Conservation (phyloP, 2,888 invertebrate species). For the Acleris sparsana region DNA sequence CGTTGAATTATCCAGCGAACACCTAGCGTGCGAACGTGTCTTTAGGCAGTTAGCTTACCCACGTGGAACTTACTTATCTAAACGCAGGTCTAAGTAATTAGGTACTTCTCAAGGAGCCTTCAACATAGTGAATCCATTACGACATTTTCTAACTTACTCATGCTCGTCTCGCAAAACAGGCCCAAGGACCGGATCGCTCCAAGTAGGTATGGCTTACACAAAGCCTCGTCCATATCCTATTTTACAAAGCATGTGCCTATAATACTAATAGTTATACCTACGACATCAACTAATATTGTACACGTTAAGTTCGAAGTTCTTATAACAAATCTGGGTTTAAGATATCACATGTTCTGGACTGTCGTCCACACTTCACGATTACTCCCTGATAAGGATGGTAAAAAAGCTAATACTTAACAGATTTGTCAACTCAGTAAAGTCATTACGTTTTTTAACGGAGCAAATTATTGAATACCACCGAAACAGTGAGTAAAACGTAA, state of each 20-base stretch:
- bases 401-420: slow-evolving; percentile 35
- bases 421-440: slow-evolving; percentile 25
- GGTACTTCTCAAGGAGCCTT: slow-evolving; percentile 22
- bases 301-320: slow-evolving; percentile 50
- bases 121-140: slow-evolving; percentile 8
- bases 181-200: slow-evolving; percentile 49
- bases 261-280: slow-evolving; percentile 60
- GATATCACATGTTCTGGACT: slow-evolving; percentile 79
- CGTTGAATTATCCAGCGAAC: slow-evolving; percentile 29
- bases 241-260: slow-evolving; percentile 66
- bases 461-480: slow-evolving; percentile 31
- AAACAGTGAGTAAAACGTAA: slow-evolving; percentile 27
- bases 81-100: slow-evolving; percentile 33
- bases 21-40: slow-evolving; percentile 36
- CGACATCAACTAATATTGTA: slow-evolving; percentile 76
- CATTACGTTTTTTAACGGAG: slow-evolving; percentile 20
- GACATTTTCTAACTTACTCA: slow-evolving; percentile 13
- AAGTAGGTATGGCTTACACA: slow-evolving; percentile 47
- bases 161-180: slow-evolving; percentile 7
- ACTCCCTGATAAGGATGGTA: slow-evolving; percentile 40
- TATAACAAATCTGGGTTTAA: slow-evolving; percentile 72
- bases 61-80: slow-evolving; percentile 35
- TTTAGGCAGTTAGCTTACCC: slow-evolving; percentile 35
- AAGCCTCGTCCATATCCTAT: slow-evolving; percentile 45
- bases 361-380: slow-evolving; percentile 55